Conservation (phyloP, 2,888 invertebrate genomes). For the Drosophila mettleri region DNA sequence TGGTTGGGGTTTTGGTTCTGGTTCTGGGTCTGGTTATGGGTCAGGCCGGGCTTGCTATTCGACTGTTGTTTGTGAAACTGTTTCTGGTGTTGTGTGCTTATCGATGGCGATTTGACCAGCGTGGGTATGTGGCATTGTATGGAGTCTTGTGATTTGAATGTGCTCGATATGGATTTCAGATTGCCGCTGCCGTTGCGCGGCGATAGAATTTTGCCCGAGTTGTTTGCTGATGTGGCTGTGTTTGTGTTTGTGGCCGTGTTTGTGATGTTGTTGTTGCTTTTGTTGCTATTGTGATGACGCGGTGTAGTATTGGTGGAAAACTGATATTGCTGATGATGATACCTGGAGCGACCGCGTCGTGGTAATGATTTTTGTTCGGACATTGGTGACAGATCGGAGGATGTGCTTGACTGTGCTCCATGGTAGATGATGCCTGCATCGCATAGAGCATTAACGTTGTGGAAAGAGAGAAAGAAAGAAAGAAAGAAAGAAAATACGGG, state of each 20-base stretch:
- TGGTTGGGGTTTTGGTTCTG: conserved; percentile 47
- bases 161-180: conserved; percentile 84
- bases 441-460: conserved; percentile 40
- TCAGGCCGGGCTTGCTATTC: conserved; percentile 40
- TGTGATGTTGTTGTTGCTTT: conserved; percentile 76
- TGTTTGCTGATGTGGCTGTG: conserved; percentile 71
- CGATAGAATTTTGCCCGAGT: conserved; percentile 83
- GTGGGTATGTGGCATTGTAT: conserved; percentile 85
- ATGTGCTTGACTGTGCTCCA: conserved; percentile 91
- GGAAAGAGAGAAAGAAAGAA: conserved; percentile 58
- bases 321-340: conserved; percentile 86
- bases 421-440: conserved; percentile 89
- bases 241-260: conserved; percentile 66
- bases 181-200: conserved; percentile 83
- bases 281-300: conserved; percentile 85
- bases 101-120: conserved; percentile 84
- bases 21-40: conserved; percentile 26
- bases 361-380: conserved; percentile 91
- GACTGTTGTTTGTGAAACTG: conserved; percentile 73
- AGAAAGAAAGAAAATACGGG: conserved; percentile 73
- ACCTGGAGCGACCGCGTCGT: conserved; percentile 90
- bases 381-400: conserved; percentile 91
- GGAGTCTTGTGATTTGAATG: conserved; percentile 85
- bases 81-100: conserved; percentile 82
- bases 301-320: conserved; percentile 86